Evolutionary conservation across 2,888 invertebrate species (phyloP).

Genomic region (Ceramica pisi): DNA sequence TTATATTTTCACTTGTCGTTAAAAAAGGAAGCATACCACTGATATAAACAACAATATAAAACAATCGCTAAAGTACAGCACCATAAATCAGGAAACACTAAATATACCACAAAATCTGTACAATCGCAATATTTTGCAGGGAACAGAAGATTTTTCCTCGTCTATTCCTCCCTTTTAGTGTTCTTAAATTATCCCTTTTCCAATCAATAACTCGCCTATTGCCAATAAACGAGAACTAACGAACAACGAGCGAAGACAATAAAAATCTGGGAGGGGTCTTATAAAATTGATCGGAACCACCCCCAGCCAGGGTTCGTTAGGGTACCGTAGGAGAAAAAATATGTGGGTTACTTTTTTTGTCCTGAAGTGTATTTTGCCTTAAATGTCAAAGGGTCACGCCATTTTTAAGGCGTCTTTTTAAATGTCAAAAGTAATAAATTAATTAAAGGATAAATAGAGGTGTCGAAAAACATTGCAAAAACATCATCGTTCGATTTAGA

Average conservation of each 20-base stretch:
- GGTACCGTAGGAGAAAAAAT: constrained; percentile 33
- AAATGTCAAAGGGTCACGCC: not conserved
- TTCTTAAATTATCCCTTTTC: constrained; percentile 62
- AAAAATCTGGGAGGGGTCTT: constrained; percentile 67
- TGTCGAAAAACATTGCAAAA: not conserved
- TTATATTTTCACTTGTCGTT: no score
- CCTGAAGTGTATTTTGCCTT: not conserved
- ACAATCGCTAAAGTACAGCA: constrained; percentile 1
- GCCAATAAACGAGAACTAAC: constrained; percentile 67
- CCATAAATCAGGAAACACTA: constrained; percentile 15
- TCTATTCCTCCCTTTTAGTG: constrained; percentile 46
- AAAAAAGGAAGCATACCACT: not conserved
- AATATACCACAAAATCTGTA: constrained; percentile 29
- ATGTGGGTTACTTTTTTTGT: constrained; percentile 1
- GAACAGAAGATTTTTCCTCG: constrained; percentile 34
- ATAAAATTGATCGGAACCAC: constrained; percentile 70
- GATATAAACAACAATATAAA: not conserved
- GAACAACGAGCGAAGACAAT: constrained; percentile 67
- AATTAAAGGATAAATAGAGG: not conserved
- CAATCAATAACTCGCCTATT: constrained; percentile 65
- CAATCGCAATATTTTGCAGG: constrained; percentile 21
- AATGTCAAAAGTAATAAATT: not conserved
- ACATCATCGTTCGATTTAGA: not conserved
- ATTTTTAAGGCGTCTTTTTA: not conserved
- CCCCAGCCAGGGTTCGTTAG: constrained; percentile 40